Base-by-base conservation (phyloP, 2,113 vertebrate genomes). In the Willisornis vidua region DNA sequence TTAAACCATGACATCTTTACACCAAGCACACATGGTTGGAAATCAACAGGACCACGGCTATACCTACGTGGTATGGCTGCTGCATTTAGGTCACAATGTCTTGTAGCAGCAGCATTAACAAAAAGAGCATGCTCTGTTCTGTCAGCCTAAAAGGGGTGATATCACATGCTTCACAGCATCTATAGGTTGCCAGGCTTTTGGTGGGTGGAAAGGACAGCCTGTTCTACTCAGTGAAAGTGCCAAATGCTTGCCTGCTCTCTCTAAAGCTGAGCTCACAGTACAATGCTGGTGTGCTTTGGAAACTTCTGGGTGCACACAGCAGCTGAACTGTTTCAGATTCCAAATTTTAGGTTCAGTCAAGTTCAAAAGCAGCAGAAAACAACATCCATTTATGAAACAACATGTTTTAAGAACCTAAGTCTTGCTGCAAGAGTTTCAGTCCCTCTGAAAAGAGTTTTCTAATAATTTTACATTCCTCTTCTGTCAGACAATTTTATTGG, bases 351-450 rank as follows among this genome's bases (percentile, higher is more conserved):
- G 8, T 54, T 88, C 18, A 57, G 9, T 23, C 31, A 77, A 35
- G 68, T 39, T 19, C 31, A 86, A 49, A 14, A 68, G 24, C 62
- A 75, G 14, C 19, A 71, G n/a, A 78, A 11, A 46, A 26, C 16
- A 57, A 13, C 0, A 1, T 10, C 4, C 1, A 2, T 65, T 81
- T 3, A 8, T 28, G 6, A 45, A 70, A 62, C 9, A 4, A 37
- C n/a, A 28, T 63, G 72, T 31, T 55, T 46, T 55, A 37, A 81
- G 31, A 78, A 14, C 17, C 20, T 19, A 12, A 16, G 3, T 51
- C 29, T 31, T 46, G 3, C 45, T 76, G 9, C 17, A n/a, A 48
- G 28, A 24, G 4, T 54, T 75, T 24, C 35, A 13, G 28, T 28
- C 28, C 22, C 17, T 58, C 20, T 73, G 58, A 72, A 87, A 72